Percentiles rank a stretch among this genome's conserved stretches.
phyloP scores from a whole-genome alignment of 2,113 vertebrate genomes.

The Scomber japonicus region DNA sequence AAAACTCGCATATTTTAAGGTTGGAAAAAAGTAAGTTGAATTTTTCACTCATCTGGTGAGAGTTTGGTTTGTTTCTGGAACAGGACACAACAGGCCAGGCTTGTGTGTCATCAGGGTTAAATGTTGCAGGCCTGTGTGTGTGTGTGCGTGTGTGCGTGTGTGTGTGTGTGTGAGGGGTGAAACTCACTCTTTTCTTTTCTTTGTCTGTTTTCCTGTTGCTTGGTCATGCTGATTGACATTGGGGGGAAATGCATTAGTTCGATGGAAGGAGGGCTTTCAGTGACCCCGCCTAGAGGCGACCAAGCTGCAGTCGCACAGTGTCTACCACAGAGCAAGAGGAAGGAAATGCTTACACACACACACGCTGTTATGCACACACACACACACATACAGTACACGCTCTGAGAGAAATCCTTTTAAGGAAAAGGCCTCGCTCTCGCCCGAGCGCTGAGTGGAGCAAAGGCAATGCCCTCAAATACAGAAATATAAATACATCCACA shows the following conservation, averaged over 20 bases:
- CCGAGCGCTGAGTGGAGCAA: slow-evolving; percentile 54
- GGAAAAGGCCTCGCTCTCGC: slow-evolving; percentile 61
- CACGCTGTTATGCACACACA: background rate
- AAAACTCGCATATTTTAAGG: too few relatives aligned
- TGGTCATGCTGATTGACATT: slow-evolving; percentile 47
- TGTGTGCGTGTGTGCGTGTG: background rate
- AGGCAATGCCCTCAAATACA: slow-evolving; percentile 57
- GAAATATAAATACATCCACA: slow-evolving; percentile 31
- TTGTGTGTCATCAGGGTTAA: background rate
- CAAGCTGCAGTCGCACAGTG: slow-evolving; percentile 42
- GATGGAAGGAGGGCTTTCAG: slow-evolving; percentile 21
- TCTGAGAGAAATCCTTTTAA: slow-evolving; percentile 78
- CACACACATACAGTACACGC: slow-evolving; percentile 43
- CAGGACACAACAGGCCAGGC: too few relatives aligned
- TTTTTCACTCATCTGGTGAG: too few relatives aligned
- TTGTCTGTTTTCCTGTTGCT: slow-evolving; percentile 35
- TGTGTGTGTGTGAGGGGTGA: background rate
- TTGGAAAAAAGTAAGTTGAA: too few relatives aligned
- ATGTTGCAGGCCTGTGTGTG: background rate
- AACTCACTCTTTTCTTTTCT: background rate
- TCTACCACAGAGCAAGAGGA: slow-evolving; percentile 74
- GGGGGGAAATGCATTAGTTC: slow-evolving; percentile 53
- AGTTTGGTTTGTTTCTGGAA: too few relatives aligned
- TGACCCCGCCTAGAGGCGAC: slow-evolving; percentile 55
- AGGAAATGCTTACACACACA: slow-evolving; percentile 79